Evolutionary conservation across 2,888 invertebrate species (phyloP), one percentile per base, ranked within the genome.

Genomic region (Notodonta dromedarius): DNA sequence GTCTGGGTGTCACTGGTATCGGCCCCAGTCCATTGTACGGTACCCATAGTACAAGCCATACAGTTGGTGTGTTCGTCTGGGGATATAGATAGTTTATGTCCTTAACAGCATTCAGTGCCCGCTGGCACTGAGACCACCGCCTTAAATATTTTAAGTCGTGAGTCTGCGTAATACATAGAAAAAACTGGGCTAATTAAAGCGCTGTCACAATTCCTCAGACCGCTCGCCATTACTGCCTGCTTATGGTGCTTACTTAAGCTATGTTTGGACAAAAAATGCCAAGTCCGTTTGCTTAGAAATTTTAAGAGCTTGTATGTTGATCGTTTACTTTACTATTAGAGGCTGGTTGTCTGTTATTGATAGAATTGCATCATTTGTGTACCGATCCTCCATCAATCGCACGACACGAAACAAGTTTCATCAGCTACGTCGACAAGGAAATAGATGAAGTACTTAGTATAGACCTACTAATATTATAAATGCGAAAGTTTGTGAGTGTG

Each of bases 151-250:
- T 58, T 9, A 42, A 58, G 51, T 60, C 58, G 61, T 61, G 63
- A 42, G 50, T 62, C 63, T 39, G 52, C 44, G 58, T 54, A 54
- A 54, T 54, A 55, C 57, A 63, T 42, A 35, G 39, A 76, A 69
- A 76, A 80, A 79, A 76, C 73, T 76, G 48, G 67, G 62, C 69
- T 80, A 78, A 78, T 82, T 81, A 78, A 80, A 82, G 71, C 69
- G 62, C 71, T 79, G 80, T 68, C 83, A 79, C 82, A 80, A 81
- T 82, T 81, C 67, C 67, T 63, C 66, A 62, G 61, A 60, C 71
- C 73, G 65, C 65, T 64, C 72, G 62, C 62, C 55, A 64, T 61
- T 63, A 68, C n/a, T n/a, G 7, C 4, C 13, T n/a, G n/a, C 13
- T 74, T 24, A 24, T 24, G 5, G 13, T 46, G n/a, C n/a, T 76